phyloP scores from a whole-genome alignment of 1,140 invertebrate species.

The Prorops nasuta region DNA sequence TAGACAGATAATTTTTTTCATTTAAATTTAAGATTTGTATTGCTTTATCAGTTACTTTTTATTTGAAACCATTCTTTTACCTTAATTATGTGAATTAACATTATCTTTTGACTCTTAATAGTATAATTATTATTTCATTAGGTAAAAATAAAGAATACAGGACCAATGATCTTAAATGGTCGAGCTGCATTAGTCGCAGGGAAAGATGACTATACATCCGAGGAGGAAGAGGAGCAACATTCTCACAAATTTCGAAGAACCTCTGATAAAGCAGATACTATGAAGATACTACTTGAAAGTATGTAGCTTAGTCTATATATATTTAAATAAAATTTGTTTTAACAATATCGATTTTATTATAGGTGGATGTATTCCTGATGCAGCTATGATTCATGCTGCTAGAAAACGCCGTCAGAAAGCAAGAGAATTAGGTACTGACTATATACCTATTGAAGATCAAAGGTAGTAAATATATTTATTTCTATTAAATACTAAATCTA shows the following conservation, averaged over 20 bases:
- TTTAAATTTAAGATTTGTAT: too few relatives aligned
- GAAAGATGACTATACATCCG: slow-evolving; percentile 71
- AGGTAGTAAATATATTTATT: slow-evolving; percentile 27
- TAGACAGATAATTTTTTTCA: too few relatives aligned
- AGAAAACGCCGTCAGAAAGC: slow-evolving; percentile 89
- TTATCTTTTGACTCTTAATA: slow-evolving; percentile 30
- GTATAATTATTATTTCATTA: slow-evolving; percentile 35
- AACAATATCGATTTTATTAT: slow-evolving; percentile 22
- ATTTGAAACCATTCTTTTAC: too few relatives aligned
- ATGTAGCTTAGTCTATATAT: slow-evolving; percentile 24
- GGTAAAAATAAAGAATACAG: slow-evolving; percentile 61
- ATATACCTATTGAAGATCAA: slow-evolving; percentile 74
- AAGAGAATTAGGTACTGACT: slow-evolving; percentile 73
- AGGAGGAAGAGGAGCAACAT: slow-evolving; percentile 60
- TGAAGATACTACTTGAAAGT: slow-evolving; percentile 74
- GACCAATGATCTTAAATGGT: slow-evolving; percentile 71
- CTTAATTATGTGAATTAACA: too few relatives aligned
- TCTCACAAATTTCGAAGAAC: slow-evolving; percentile 63
- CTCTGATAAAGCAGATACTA: slow-evolving; percentile 60
- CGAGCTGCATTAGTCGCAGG: slow-evolving; percentile 76
- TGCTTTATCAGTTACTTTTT: too few relatives aligned
- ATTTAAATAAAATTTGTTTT: slow-evolving; percentile 9
- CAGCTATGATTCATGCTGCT: slow-evolving; percentile 92
- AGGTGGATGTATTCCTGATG: slow-evolving; percentile 91
- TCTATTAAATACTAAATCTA: slow-evolving; percentile 3